Evolutionary conservation across 2,113 vertebrate genomes (phyloP).

Genomic region (Nannobrachium achirus): DNA sequence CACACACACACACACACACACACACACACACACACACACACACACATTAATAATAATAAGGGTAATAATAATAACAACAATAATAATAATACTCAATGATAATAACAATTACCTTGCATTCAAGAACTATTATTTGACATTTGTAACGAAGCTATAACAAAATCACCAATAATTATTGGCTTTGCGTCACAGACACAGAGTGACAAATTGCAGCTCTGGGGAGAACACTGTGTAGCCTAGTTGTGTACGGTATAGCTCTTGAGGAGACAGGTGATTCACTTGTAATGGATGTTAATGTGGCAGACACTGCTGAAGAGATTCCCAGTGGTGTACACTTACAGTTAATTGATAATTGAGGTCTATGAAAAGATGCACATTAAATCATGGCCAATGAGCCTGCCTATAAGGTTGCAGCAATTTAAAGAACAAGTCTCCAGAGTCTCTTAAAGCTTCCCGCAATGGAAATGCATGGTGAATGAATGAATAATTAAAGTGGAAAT

Average conservation of each 20-base stretch:
- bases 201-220: conserved; percentile 56
- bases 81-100: too few relatives aligned
- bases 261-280: conserved; percentile 63
- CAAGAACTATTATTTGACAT: conserved; percentile 34
- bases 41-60: too few relatives aligned
- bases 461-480: conserved; percentile 59
- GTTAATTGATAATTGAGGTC: conserved; percentile 74
- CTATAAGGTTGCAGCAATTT: conserved; percentile 66
- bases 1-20: too few relatives aligned
- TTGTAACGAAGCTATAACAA: conserved; percentile 34
- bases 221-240: conserved; percentile 51
- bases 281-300: conserved; percentile 71
- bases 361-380: conserved; percentile 75
- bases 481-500: conserved; percentile 68
- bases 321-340: conserved; percentile 69
- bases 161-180: conserved; percentile 35
- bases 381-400: conserved; percentile 62
- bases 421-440: conserved; percentile 67
- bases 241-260: conserved; percentile 46
- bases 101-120: conserved; percentile 1
- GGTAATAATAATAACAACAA: too few relatives aligned
- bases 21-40: too few relatives aligned
- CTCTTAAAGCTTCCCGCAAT: conserved; percentile 61
- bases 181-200: conserved; percentile 15
- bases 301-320: conserved; percentile 60